Percentiles rank a stretch among this genome's conserved stretches.
Conservation (phyloP, 2,797 vertebrate species). For the Poeciliopsis gracilis region DNA sequence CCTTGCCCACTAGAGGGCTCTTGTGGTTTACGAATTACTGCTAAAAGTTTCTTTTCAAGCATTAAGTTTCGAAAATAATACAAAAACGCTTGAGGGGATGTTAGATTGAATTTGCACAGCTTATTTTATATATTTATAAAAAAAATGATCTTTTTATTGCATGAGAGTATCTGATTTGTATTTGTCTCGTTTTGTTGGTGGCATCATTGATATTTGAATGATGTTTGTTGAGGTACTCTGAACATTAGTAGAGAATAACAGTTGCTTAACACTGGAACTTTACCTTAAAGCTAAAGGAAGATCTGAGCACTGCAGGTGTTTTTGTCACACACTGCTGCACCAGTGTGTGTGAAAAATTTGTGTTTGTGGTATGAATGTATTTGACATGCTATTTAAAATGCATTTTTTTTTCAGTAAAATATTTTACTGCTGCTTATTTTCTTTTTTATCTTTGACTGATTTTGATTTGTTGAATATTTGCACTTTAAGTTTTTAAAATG, state of each 20-base stretch:
- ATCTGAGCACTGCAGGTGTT: neutral
- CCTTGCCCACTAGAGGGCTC: conserved; percentile 52
- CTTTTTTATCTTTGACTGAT: conserved; percentile 36
- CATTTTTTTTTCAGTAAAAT: conserved; percentile 12
- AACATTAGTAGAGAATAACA: neutral
- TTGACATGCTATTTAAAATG: conserved; percentile 4
- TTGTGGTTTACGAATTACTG: neutral
- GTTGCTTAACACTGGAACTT: conserved; percentile 14
- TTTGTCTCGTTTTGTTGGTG: neutral
- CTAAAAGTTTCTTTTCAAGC: no score
- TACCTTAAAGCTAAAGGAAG: neutral
- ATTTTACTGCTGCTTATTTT: conserved; percentile 2
- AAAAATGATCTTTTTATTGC: neutral
- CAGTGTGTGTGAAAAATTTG: neutral
- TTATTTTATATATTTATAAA: neutral
- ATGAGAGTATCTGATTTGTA: neutral
- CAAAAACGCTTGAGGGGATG: neutral
- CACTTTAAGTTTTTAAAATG: conserved; percentile 44
- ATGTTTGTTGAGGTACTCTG: neutral
- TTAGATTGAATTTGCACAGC: neutral
- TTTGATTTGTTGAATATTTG: conserved; percentile 60
- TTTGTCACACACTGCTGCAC: neutral
- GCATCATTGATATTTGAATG: neutral
- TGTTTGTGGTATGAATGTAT: neutral
- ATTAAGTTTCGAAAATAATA: neutral